Evolutionary conservation across 2,888 invertebrate genomes (phyloP).

Genomic region (Drosophila limbata): DNA sequence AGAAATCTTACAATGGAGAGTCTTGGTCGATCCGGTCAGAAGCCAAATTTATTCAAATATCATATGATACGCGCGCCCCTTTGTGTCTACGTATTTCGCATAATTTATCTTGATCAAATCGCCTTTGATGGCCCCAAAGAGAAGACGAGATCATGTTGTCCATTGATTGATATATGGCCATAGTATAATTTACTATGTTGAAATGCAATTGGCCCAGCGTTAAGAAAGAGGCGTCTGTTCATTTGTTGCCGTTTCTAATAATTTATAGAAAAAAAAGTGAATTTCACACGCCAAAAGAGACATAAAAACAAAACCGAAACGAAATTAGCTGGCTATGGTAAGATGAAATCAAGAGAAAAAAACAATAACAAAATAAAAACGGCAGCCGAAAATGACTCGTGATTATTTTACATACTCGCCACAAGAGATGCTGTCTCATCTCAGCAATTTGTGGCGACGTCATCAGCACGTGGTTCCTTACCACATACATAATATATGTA

Average conservation of each 20-base stretch:
- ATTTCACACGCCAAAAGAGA: conserved; percentile 60
- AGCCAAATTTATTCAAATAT: conserved; percentile 27
- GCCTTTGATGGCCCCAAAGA: conserved; percentile 35
- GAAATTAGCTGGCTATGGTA: conserved; percentile 22
- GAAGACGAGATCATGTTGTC: conserved; percentile 2
- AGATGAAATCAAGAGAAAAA: conserved; percentile 7
- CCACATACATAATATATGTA: conserved; percentile 1
- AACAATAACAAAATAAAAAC: conserved; percentile 20
- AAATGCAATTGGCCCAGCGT: conserved; percentile 22
- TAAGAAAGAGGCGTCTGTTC: conserved; percentile 40
- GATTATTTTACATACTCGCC: conserved; percentile 54
- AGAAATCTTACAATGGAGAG: conserved; percentile 51
- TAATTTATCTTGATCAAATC: conserved; percentile 69
- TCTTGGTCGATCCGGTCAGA: conserved; percentile 13
- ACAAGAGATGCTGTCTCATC: conserved; percentile 34
- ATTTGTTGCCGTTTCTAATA: conserved; percentile 7
- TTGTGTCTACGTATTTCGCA: conserved; percentile 37
- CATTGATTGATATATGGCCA: conserved; percentile 14
- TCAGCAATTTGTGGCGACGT: conserved; percentile 44
- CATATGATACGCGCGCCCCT: conserved; percentile 10
- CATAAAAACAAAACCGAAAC: conserved; percentile 31
- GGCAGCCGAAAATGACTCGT: conserved; percentile 65
- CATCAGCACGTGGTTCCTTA: conserved; percentile 69
- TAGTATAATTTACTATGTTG: conserved; percentile 14
- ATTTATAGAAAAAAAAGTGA: conserved; percentile 19